These are phyloP conservation scores for Drosophila neotestacea DNA, from an alignment of 2,888 invertebrate species.

Conservation along the genomic window DNA sequence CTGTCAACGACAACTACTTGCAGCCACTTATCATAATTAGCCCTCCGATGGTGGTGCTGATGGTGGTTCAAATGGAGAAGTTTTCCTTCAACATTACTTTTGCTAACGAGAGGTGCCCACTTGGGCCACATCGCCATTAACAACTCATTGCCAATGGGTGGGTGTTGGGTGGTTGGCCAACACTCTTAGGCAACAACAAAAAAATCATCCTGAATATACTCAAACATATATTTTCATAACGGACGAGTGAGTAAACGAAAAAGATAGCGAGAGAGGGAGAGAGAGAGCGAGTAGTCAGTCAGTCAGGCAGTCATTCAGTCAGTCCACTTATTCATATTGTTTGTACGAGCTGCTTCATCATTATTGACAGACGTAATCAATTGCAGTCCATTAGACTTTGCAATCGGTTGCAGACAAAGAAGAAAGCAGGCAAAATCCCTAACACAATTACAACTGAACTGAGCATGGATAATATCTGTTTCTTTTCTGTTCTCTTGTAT, in stretches of 20 bases:
- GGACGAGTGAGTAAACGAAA: conserved; percentile 3
- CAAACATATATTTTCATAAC: conserved; percentile 57
- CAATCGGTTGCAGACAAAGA: conserved; percentile 61
- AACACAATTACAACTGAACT: conserved; percentile 23
- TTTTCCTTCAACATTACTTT: conserved; percentile 48
- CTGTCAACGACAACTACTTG: conserved; percentile 67
- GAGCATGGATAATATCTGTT: conserved; percentile 25
- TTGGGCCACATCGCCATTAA: conserved; percentile 54
- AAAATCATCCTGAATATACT: not conserved
- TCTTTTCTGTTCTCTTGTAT: conserved; percentile 1
- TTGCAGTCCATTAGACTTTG: conserved; percentile 82
- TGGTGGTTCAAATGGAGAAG: conserved; percentile 60
- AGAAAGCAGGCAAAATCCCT: conserved; percentile 13
- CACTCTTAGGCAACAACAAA: conserved; percentile 2
- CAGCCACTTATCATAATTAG: conserved; percentile 74
- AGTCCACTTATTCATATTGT: conserved; percentile 56
- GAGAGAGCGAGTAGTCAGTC: not conserved
- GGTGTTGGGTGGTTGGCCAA: conserved; percentile 14
- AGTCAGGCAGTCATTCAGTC: conserved; percentile 46
- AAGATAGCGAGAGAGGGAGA: not conserved
- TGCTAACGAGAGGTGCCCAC: conserved; percentile 53
- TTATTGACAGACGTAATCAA: conserved; percentile 79
- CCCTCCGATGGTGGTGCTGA: conserved; percentile 42
- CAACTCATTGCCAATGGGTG: conserved; percentile 57
- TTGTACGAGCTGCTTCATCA: conserved; percentile 57